Evolutionary conservation across 2,113 vertebrate species (phyloP), one percentile per base, ranked within the genome.

Genomic region (Nibea albiflora): DNA sequence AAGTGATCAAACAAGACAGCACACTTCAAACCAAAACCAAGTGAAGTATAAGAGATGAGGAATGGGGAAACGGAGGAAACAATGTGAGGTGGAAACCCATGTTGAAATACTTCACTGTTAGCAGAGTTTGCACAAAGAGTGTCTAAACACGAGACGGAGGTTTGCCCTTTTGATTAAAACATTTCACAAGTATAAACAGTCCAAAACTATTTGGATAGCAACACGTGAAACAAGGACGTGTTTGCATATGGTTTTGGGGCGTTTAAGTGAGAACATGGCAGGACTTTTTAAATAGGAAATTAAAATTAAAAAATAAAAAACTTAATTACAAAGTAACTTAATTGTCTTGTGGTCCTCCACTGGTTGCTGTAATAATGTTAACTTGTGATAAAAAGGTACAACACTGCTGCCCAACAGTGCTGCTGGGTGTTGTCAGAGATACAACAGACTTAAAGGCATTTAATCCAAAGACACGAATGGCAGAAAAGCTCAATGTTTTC

Each of bases 1-100:
- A 64, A 75, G 79, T 74, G 69, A 81, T 64, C 73, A 75, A 87
- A 82, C 69, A 61, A 57, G 71, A 86, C 74, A 73, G 11, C 83
- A 85, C 81, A 88, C 83, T 44, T 63, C 58, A 90, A 80, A 90
- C 63, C 72, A 86, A 19, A 84, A 49, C 64, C 54, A 69, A 76
- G 82, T 75, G 67, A 85, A 60, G 57, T 61, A 26, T 1, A 44
- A 63, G 26, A 62, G 31, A 69, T 46, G 56, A 88, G 65, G 64
- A 42, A 66, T 2, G 42, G 26, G 56, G 61, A 78, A 70, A 79
- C 2, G 5, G 58, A 64, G 35, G 50, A 67, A 44, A 63, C 17
- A 60, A 61, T 28, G 62, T 63, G 63, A 82, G 58, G 31, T 68
- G 66, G 16, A 63, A 71, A 57, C 31, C 8, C 0, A 4, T 15